Conservation (phyloP, 1,140 invertebrate species). For the Diorhabda sublineata region DNA sequence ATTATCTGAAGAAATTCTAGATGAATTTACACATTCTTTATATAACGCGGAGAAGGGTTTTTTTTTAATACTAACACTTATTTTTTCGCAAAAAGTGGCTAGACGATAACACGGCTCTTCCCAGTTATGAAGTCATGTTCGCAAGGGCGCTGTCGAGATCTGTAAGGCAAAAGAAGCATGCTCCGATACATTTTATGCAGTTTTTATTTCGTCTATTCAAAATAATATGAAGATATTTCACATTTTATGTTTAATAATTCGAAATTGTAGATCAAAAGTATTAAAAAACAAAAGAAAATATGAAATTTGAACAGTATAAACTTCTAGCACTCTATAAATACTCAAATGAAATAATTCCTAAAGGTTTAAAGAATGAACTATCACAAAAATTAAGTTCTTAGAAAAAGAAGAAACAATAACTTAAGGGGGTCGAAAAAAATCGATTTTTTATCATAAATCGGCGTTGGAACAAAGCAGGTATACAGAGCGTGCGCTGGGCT, state of each 20-base stretch:
- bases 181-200: neutral
- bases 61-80: conserved; percentile 37
- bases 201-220: neutral
- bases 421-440: too few species aligned
- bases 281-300: too few species aligned
- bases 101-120: conserved; percentile 61
- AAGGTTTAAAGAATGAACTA: too few species aligned
- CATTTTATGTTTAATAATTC: neutral
- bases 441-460: too few species aligned
- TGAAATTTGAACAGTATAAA: too few species aligned
- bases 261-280: too few species aligned
- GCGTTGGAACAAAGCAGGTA: too few species aligned
- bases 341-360: too few species aligned
- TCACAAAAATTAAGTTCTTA: too few species aligned
- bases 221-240: neutral
- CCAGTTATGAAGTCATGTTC: conserved; percentile 60
- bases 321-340: too few species aligned
- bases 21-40: neutral
- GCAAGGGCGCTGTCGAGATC: conserved; percentile 58
- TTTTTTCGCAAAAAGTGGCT: conserved; percentile 53
- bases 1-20: neutral
- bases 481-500: too few species aligned
- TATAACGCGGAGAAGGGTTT: conserved; percentile 5
- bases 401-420: too few species aligned
- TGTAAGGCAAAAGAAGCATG: conserved; percentile 49